Percentiles rank a stretch among this genome's conserved stretches.
Evolutionary conservation across 2,888 invertebrate species (phyloP).

Genomic region (Cotesia congregata): DNA sequence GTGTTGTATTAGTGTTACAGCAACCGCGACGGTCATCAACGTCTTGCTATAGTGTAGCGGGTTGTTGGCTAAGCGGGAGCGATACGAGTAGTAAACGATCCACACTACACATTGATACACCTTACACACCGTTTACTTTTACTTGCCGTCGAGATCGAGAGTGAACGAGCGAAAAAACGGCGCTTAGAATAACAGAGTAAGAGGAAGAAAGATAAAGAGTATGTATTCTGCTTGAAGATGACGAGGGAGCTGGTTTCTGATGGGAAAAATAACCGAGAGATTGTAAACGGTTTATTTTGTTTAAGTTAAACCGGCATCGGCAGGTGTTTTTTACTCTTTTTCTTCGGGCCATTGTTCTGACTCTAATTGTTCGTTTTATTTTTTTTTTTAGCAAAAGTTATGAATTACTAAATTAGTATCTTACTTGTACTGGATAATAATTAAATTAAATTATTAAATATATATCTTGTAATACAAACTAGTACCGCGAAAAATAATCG

Average conservation of each 20-base stretch:
- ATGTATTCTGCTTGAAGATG: neutral
- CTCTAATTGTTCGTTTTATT: too few relatives aligned
- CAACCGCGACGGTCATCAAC: neutral
- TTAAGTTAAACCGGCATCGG: neutral
- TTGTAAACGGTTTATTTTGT: constrained; percentile 6
- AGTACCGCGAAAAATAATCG: too few relatives aligned
- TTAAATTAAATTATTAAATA: too few relatives aligned
- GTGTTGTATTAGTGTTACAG: neutral
- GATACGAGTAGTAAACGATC: neutral
- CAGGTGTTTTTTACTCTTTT: neutral
- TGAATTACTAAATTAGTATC: too few relatives aligned
- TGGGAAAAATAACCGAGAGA: neutral
- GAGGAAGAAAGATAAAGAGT: constrained; percentile 11
- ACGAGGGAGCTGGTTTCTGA: neutral
- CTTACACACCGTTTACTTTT: constrained; percentile 41
- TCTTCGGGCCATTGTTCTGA: neutral
- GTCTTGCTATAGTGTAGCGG: neutral
- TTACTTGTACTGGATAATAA: too few relatives aligned
- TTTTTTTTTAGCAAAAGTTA: too few relatives aligned
- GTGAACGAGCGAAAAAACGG: constrained; percentile 44
- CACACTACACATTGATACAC: constrained; percentile 2
- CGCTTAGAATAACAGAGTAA: neutral
- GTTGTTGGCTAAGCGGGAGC: neutral
- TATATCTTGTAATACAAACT: too few relatives aligned
- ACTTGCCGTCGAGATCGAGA: constrained; percentile 58